These are phyloP conservation scores for Hirundichthys speculiger DNA, from an alignment of 2,113 vertebrate species.

Conservation along the genomic window DNA sequence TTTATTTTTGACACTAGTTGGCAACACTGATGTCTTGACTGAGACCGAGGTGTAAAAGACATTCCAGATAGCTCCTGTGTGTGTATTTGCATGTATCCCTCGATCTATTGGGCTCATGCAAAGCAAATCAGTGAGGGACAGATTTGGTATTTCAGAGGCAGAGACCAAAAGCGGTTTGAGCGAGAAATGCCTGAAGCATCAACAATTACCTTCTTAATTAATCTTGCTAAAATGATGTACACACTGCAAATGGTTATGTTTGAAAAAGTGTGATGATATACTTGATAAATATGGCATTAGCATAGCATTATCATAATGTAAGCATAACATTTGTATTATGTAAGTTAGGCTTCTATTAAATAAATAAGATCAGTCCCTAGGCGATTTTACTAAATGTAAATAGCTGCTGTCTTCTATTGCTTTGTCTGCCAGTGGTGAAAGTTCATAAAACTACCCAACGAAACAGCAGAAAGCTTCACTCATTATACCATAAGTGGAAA, in stretches of 20 bases:
- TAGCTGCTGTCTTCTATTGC: neutral
- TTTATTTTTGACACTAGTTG: conserved; percentile 38
- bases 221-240: conserved; percentile 11
- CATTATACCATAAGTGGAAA: neutral
- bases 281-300: conserved; percentile 1
- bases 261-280: conserved; percentile 2
- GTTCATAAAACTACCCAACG: neutral
- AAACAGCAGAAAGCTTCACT: neutral
- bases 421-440: neutral
- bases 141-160: conserved; percentile 56
- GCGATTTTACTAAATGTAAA: conserved; percentile 1
- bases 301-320: neutral
- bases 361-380: neutral
- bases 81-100: conserved; percentile 11
- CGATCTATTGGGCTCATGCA: conserved; percentile 33
- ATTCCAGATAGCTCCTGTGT: neutral
- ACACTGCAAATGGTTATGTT: conserved; percentile 5
- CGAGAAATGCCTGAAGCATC: conserved; percentile 47
- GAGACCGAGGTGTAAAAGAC: too few relatives aligned
- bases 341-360: neutral
- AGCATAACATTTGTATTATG: too few relatives aligned
- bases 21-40: conserved; percentile 20
- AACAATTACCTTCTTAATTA: conserved; percentile 49
- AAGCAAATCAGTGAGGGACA: conserved; percentile 47
- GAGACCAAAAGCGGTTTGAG: conserved; percentile 34